Evolutionary conservation across 37 sponge, comb jelly and placozoan species (phyloP).

Genomic region (Dysidea cf. avara): DNA sequence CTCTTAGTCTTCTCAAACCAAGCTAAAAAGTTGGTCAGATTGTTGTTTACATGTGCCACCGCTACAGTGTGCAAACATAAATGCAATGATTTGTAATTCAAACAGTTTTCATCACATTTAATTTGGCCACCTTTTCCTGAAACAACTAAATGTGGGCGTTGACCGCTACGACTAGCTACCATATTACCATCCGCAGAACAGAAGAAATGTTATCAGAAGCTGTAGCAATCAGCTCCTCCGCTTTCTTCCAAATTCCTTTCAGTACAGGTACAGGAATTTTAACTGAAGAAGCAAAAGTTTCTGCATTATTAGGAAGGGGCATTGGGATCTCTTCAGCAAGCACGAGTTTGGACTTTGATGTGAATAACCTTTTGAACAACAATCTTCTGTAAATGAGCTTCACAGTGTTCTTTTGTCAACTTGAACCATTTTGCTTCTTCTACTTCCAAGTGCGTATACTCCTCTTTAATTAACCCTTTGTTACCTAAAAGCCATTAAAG

Average conservation of each 20-base stretch:
- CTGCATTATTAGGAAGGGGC: constrained; percentile 3
- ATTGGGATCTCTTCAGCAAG: no score
- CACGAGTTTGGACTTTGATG: neutral
- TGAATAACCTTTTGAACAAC: neutral
- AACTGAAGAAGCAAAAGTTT: neutral
- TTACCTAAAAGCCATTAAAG: no score
- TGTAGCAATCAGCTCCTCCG: constrained; percentile 6
- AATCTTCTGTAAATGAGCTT: neutral
- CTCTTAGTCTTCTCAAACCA: neutral
- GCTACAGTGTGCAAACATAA: constrained; percentile 30
- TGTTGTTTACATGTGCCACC: constrained; percentile 6
- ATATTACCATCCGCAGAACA: constrained; percentile 13
- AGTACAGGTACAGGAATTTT: constrained; percentile 20
- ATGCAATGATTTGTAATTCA: constrained; percentile 7
- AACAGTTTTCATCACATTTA: constrained; percentile 27
- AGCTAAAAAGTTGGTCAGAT: constrained; percentile 1
- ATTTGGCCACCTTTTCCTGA: constrained; percentile 34
- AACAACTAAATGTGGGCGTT: constrained; percentile 25
- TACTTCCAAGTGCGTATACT: no score
- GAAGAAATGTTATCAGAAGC: neutral
- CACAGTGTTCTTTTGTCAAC: no score
- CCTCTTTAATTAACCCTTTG: no score
- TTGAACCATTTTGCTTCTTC: no score
- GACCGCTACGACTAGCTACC: constrained; percentile 27
- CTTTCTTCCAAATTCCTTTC: constrained; percentile 39